Evolutionary conservation across 2,888 invertebrate species (phyloP), one percentile per base, ranked within the genome.

Genomic region (Tinea trinotella): DNA sequence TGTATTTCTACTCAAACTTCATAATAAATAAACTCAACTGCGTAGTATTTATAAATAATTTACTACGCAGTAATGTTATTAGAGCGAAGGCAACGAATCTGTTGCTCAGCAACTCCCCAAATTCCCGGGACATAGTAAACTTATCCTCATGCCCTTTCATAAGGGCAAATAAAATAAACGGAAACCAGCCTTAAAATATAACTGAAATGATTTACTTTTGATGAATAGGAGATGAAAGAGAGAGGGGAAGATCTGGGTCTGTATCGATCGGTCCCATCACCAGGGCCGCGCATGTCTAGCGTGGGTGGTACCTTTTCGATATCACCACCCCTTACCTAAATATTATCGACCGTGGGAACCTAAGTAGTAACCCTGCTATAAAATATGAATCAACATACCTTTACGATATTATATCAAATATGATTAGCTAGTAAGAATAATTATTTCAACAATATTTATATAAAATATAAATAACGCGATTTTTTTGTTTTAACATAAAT

Each of bases 241-340:
- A 68, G 74, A 71, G 72, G 78, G 70, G 68, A 63, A 70, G 76
- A 77, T 76, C 73, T 78, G 80, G 79, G 76, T 70, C 69, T 67
- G 70, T 82, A 83, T 84, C 79, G 84, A 85, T 84, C 80, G 68
- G 70, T 64, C 74, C 79, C 80, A 78, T 73, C 80, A 69, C 66
- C 68, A 65, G 67, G 61, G 66, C 63, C 68, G 76, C 76, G 76
- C 77, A 76, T 73, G 74, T 64, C 71, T 64, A 58, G 58, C 46
- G 46, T 46, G 46, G 46, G 46, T 46, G 46, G 46, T 46, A 46
- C 7, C 18, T 55, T 56, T 50, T 57, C 57, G 53, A 56, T 53
- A 57, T 54, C 58, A 12, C 40, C 40, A n/a, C 40, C 30, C n/a
- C n/a, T n/a, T n/a, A n/a, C n/a, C 7, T 30, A 30, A 30, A 30